Evolutionary conservation across 1,140 invertebrate species (phyloP), one percentile per base, ranked within the genome.

Genomic region (Eufriesea mexicana): DNA sequence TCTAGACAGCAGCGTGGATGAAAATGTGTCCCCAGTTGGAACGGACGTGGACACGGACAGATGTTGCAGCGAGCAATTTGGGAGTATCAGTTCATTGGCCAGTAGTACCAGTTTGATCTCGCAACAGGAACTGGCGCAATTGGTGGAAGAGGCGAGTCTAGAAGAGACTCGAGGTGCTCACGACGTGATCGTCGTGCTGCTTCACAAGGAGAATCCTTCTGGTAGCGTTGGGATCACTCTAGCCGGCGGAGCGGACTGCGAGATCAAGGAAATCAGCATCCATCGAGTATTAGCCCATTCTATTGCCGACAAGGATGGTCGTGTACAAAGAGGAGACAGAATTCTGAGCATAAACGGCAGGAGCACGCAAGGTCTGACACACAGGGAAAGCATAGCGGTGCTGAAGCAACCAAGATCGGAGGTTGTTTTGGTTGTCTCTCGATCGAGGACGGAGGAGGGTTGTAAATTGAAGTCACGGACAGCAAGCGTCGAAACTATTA

Each of bases 301-400:
- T 85, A 96, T 98, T 78, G 98, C 98, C 16, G 97, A 98, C 89
- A 96, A 96, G 89, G 98, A 98, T 92, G 98, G 98, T 6, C 95
- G 96, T 72, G 95, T 98, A n/a, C 96, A 97, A 92, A 96, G 97
- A 90, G 98, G 98, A 23, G 98, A 98, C 90, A 96, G 97, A 89
- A 96, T 99, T 18, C 94, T 98, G 57, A 98, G 97, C 57, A 98
- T 98, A 85, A 99, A 99, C 93, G 97, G 97, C n/a, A 96, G 96
- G 90, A 96, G 95, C 84, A 97, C 98, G 93, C 95, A 96, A 78
- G 97, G 97, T 72, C 93, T 98, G 28, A 98, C 97, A 47, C 98
- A 99, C 91, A 95, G 96, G 23, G 97, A 98, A 91, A 98, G 98
- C 79, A 95, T 98, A 73, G 95, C 96, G 84, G 96, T 98, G 82